Evolutionary conservation across 2,888 invertebrate species (phyloP).

Genomic region (Amiota mariae): DNA sequence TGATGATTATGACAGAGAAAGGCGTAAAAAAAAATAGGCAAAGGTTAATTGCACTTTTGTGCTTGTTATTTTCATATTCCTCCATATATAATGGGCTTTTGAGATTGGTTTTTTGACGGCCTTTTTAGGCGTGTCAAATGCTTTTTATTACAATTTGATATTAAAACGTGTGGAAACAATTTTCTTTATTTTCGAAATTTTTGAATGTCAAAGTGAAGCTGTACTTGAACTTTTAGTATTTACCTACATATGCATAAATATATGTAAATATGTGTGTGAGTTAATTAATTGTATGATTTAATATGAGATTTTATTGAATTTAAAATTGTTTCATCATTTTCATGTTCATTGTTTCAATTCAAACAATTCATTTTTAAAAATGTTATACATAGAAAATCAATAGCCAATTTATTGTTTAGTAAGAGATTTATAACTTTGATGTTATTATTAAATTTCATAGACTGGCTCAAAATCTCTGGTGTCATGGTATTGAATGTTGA

Average conservation of each 20-base stretch:
- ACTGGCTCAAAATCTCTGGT: too few species aligned
- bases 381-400: too few species aligned
- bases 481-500: too few species aligned
- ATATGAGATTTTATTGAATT: not conserved
- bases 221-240: conserved; percentile 32
- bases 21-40: conserved; percentile 52
- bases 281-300: too few species aligned
- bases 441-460: too few species aligned
- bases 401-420: too few species aligned
- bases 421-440: too few species aligned
- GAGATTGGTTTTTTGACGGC: not conserved
- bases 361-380: too few species aligned
- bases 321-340: conserved; percentile 21
- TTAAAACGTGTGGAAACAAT: too few species aligned
- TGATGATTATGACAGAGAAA: conserved; percentile 25
- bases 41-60: conserved; percentile 56
- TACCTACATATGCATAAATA: conserved; percentile 30
- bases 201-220: conserved; percentile 59
- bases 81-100: not conserved
- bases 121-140: not conserved
- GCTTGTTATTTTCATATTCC: not conserved
- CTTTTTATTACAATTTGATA: not conserved
- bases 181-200: conserved; percentile 6
- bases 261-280: conserved; percentile 10
- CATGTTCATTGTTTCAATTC: too few species aligned